Percentiles rank a stretch among this genome's conserved stretches.
These are phyloP conservation scores for Drosophila obscura DNA, from an alignment of 1,140 invertebrate genomes.

Conservation along the genomic window DNA sequence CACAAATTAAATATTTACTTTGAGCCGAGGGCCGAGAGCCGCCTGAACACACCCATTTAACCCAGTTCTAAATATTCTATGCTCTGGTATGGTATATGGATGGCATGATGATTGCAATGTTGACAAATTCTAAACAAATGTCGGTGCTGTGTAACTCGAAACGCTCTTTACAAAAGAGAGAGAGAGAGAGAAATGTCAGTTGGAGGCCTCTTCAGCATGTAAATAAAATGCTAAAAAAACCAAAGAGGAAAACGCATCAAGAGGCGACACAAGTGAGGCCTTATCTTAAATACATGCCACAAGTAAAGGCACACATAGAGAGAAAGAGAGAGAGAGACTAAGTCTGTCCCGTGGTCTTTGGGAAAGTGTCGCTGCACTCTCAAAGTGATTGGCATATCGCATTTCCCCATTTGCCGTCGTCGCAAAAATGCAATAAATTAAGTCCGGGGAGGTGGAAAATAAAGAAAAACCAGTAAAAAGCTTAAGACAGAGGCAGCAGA, in stretches of 20 bases:
- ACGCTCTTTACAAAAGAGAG: conserved; percentile 12
- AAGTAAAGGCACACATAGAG: background rate
- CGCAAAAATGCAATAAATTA: conserved; percentile 79
- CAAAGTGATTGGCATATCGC: conserved; percentile 78
- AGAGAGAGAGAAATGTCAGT: conserved; percentile 40
- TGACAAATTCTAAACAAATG: conserved; percentile 47
- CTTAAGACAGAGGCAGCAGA: conserved; percentile 14
- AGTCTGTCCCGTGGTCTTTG: background rate
- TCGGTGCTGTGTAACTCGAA: conserved; percentile 33
- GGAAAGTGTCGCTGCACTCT: conserved; percentile 63
- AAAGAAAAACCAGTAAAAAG: conserved; percentile 48
- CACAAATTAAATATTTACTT: conserved; percentile 72
- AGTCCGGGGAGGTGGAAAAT: conserved; percentile 8
- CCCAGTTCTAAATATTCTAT: conserved; percentile 53
- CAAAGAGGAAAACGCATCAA: conserved; percentile 41
- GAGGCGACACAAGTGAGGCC: conserved; percentile 73
- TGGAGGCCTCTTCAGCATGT: conserved; percentile 67
- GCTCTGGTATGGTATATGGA: too few relatives aligned
- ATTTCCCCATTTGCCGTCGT: conserved; percentile 72
- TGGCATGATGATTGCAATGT: conserved; percentile 66
- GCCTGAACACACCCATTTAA: conserved; percentile 48
- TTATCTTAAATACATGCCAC: conserved; percentile 77
- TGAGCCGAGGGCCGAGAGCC: background rate
- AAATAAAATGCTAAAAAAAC: conserved; percentile 69
- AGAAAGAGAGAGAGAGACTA: background rate